Evolutionary conservation across 2,113 vertebrate genomes (phyloP).

Genomic region (Gymnogyps californianus): DNA sequence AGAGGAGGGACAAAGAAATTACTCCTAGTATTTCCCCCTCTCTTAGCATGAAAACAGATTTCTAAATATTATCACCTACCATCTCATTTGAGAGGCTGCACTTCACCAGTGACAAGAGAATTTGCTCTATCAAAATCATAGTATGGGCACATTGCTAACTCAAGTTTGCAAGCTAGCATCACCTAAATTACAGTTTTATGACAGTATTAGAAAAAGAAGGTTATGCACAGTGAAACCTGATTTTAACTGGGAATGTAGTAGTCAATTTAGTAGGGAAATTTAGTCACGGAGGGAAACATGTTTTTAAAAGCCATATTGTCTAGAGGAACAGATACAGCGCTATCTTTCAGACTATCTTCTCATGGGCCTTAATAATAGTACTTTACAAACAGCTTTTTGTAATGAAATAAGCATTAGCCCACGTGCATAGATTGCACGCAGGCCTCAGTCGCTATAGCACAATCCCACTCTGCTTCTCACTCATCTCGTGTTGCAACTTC

Average conservation of each 20-base stretch:
- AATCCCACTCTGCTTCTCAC: not conserved
- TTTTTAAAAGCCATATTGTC: not conserved
- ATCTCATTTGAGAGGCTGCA: not conserved
- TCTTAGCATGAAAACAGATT: not conserved
- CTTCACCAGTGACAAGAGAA: not conserved
- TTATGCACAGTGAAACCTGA: not conserved
- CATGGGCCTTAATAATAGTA: not conserved
- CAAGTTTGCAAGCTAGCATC: not conserved
- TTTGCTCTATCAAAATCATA: not conserved
- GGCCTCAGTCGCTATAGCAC: not conserved
- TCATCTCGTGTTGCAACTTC: not conserved
- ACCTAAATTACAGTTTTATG: conserved; percentile 15
- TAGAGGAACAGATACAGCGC: not conserved
- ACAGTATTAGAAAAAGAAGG: not conserved
- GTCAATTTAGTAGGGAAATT: not conserved
- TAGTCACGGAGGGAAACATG: not conserved
- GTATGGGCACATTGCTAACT: not conserved
- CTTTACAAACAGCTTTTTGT: not conserved
- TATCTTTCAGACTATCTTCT: not conserved
- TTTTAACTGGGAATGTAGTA: not conserved
- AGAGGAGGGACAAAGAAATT: not conserved
- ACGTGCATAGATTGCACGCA: not conserved
- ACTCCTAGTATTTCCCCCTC: not conserved
- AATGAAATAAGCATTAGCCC: not conserved
- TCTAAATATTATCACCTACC: not conserved